These are phyloP conservation scores for Villa cingulata DNA, from an alignment of 2,888 invertebrate genomes.

Conservation along the genomic window DNA sequence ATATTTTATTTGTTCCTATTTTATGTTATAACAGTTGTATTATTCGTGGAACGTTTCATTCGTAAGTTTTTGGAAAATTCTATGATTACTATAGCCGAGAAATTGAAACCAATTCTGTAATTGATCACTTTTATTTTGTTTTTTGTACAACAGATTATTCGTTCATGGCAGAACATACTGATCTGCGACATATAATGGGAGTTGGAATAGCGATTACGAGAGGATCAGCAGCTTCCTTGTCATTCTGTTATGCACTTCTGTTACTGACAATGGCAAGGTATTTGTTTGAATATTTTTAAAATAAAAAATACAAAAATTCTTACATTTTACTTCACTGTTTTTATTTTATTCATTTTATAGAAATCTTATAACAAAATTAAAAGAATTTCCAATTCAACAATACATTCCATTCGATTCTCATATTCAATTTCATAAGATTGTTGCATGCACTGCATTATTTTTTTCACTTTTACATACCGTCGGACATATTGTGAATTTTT, in stretches of 20 bases:
- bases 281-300: too few relatives aligned
- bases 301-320: background rate
- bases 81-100: too few relatives aligned
- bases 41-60: conserved; percentile 91
- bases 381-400: conserved; percentile 87
- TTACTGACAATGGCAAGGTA: conserved; percentile 80
- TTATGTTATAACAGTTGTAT: conserved; percentile 81
- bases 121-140: conserved; percentile 15
- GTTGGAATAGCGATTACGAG: conserved; percentile 90
- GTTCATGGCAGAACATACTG: conserved; percentile 91
- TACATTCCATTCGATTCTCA: conserved; percentile 90
- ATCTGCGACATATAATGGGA: conserved; percentile 91
- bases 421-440: conserved; percentile 94
- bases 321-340: conserved; percentile 57
- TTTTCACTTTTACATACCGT: conserved; percentile 86
- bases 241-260: conserved; percentile 85
- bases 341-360: conserved; percentile 53
- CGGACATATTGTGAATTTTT: conserved; percentile 94
- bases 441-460: conserved; percentile 85
- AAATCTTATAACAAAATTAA: conserved; percentile 81
- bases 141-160: conserved; percentile 92
- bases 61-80: conserved; percentile 57
- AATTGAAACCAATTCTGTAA: background rate
- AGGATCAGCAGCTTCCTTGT: conserved; percentile 85
- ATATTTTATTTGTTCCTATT: conserved; percentile 91